These are phyloP conservation scores for Neoseiulus cucumeris DNA, from an alignment of 1,140 invertebrate genomes.

Conservation along the genomic window DNA sequence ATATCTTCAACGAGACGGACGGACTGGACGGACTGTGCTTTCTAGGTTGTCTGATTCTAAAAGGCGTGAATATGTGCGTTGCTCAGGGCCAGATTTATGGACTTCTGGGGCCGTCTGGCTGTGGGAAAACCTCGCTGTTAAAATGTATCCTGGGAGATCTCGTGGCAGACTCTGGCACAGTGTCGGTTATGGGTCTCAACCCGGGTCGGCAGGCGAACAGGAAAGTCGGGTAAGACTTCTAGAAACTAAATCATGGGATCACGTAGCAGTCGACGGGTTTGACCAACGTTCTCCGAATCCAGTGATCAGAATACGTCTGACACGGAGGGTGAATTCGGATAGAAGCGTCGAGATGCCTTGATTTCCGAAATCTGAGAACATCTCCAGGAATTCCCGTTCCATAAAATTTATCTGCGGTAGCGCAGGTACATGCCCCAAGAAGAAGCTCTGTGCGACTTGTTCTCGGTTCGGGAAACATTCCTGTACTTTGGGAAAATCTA, in stretches of 20 bases:
- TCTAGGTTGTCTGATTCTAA: constrained; percentile 13
- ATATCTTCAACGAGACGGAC: too few relatives aligned
- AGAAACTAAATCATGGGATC: too few relatives aligned
- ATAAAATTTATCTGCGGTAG: too few relatives aligned
- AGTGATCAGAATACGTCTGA: too few relatives aligned
- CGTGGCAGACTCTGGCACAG: constrained; percentile 12
- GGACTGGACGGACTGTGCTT: not conserved
- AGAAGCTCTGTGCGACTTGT: not conserved
- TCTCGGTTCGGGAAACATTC: constrained; percentile 47
- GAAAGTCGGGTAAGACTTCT: not conserved
- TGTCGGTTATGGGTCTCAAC: constrained; percentile 14
- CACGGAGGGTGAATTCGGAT: too few relatives aligned
- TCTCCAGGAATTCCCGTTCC: too few relatives aligned
- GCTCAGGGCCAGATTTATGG: constrained; percentile 17
- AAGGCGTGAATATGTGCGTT: constrained; percentile 15
- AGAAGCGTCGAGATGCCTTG: too few relatives aligned
- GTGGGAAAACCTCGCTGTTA: constrained; percentile 22
- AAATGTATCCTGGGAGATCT: constrained; percentile 19
- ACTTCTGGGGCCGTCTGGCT: constrained; percentile 24
- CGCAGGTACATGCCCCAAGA: constrained; percentile 3
- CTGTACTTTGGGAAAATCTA: constrained; percentile 92
- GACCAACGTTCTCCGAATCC: too few relatives aligned
- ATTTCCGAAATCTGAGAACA: too few relatives aligned
- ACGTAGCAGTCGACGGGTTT: too few relatives aligned
- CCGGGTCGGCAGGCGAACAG: constrained; percentile 10